Percentiles rank a stretch among this genome's conserved stretches.
Conservation (phyloP, 2,888 invertebrate genomes). For the Mythimna vitellina region DNA sequence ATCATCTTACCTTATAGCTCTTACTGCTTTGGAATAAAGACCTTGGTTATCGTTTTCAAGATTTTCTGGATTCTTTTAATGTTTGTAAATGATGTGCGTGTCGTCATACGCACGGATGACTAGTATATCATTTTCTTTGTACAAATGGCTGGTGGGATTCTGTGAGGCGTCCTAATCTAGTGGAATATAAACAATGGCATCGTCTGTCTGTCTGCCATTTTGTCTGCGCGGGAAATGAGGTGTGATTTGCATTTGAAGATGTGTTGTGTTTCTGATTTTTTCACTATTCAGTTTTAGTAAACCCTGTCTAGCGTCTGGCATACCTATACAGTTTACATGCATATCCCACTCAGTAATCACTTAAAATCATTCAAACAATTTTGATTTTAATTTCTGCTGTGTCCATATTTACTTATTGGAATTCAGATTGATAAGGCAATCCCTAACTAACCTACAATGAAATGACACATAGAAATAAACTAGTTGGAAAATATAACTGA, state of each 20-base stretch:
- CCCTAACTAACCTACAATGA: too few species aligned
- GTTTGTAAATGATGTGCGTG: slow-evolving; percentile 74
- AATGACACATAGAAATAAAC: not conserved
- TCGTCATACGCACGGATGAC: slow-evolving; percentile 86
- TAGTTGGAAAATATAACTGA: not conserved
- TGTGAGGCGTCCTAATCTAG: slow-evolving; percentile 85
- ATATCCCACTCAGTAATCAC: too few species aligned
- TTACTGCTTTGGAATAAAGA: slow-evolving; percentile 62
- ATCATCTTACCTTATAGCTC: slow-evolving; percentile 44
- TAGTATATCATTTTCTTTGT: slow-evolving; percentile 88
- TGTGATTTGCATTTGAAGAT: slow-evolving; percentile 43
- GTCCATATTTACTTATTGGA: not conserved
- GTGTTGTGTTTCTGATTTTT: slow-evolving; percentile 14
- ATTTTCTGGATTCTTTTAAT: slow-evolving; percentile 50
- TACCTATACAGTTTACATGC: not conserved
- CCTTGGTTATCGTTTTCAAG: slow-evolving; percentile 37
- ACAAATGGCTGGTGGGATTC: slow-evolving; percentile 85
- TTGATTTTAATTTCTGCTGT: not conserved
- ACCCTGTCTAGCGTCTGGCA: not conserved
- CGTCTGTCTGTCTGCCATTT: slow-evolving; percentile 68
- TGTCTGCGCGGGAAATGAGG: slow-evolving; percentile 66
- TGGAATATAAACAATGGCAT: slow-evolving; percentile 83
- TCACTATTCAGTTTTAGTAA: not conserved
- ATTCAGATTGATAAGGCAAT: not conserved
- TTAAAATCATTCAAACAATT: not conserved